Conservation (phyloP, 2,888 invertebrate species). For the Onchidella celtica region DNA sequence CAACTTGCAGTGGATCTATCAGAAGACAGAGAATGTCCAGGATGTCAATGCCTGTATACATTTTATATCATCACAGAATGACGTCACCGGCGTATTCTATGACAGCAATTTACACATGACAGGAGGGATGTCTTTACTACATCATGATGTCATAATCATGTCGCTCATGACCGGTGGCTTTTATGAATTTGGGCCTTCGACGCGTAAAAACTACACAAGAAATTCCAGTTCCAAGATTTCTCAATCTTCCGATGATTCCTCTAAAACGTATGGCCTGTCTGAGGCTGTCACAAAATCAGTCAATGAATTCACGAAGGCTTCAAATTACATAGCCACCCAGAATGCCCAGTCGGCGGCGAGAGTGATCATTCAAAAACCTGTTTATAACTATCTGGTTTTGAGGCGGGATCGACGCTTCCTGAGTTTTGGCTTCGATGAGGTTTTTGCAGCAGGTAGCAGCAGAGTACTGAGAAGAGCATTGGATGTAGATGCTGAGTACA, state of each 20-base stretch:
- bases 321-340: slow-evolving; percentile 64
- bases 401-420: slow-evolving; percentile 55
- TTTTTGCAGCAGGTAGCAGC: slow-evolving; percentile 62
- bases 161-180: slow-evolving; percentile 63
- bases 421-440: slow-evolving; percentile 59
- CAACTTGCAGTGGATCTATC: slow-evolving; percentile 58
- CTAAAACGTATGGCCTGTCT: too few relatives aligned
- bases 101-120: slow-evolving; percentile 63
- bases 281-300: background rate
- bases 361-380: slow-evolving; percentile 56
- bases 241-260: background rate
- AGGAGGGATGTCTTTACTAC: slow-evolving; percentile 64
- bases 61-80: slow-evolving; percentile 59
- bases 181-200: slow-evolving; percentile 52
- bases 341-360: slow-evolving; percentile 65
- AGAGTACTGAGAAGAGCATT: slow-evolving; percentile 61
- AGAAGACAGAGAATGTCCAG: slow-evolving; percentile 49
- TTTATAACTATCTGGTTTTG: slow-evolving; percentile 70
- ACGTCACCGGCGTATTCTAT: slow-evolving; percentile 69
- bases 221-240: background rate
- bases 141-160: slow-evolving; percentile 63
- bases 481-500: slow-evolving; percentile 47
- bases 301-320: slow-evolving; percentile 38
- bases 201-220: background rate
- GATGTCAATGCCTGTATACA: slow-evolving; percentile 62